Evolutionary conservation across 2,888 invertebrate species (phyloP).

Genomic region (Sthenelais limicola): DNA sequence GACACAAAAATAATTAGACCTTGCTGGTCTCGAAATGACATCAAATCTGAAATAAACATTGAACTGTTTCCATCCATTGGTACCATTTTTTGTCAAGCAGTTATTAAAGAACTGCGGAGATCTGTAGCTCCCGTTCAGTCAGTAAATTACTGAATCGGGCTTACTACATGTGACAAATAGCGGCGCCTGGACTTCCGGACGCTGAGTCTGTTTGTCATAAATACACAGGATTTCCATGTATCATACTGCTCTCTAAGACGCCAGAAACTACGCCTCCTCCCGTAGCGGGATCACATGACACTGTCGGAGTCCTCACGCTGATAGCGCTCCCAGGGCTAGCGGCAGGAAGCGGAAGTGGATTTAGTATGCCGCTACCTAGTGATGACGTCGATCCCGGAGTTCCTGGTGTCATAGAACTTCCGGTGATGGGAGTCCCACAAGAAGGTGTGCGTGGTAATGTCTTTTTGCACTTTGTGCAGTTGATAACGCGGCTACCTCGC

Average conservation of each 20-base stretch:
- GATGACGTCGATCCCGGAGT: background rate
- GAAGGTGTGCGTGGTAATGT: conserved; percentile 14
- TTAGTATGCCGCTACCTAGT: background rate
- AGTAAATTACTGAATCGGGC: too few species aligned
- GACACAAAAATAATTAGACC: too few species aligned
- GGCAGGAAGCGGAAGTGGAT: background rate
- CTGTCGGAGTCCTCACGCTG: conserved; percentile 1
- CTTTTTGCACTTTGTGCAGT: conserved; percentile 35
- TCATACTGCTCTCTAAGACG: conserved; percentile 3
- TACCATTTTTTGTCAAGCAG: too few species aligned
- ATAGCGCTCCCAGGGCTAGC: background rate
- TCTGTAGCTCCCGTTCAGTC: too few species aligned
- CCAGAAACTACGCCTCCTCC: conserved; percentile 8
- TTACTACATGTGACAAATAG: conserved; percentile 32
- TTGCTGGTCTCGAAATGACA: too few species aligned
- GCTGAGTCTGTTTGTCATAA: conserved; percentile 34
- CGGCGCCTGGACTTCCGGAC: conserved; percentile 23
- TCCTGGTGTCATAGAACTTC: too few species aligned
- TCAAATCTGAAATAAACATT: too few species aligned
- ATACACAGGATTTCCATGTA: conserved; percentile 29
- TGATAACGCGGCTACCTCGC: conserved; percentile 28
- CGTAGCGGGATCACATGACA: conserved; percentile 18
- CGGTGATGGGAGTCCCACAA: too few species aligned
- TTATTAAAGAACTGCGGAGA: too few species aligned
- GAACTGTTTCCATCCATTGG: too few species aligned